These are phyloP conservation scores for Globodera rostochiensis DNA, from an alignment of 1,140 invertebrate species.

Conservation along the genomic window DNA sequence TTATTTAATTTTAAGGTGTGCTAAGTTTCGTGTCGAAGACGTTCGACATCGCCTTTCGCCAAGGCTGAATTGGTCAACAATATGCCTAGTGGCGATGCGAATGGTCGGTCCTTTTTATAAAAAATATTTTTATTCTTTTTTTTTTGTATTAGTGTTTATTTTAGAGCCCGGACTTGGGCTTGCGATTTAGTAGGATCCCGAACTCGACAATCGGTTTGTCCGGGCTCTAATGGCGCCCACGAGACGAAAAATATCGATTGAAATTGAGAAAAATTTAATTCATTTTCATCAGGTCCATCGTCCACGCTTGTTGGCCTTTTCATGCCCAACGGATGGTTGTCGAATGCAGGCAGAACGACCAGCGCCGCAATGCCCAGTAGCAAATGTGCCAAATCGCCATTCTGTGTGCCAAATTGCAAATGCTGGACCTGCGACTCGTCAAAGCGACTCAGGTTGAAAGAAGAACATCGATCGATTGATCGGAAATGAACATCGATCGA, in stretches of 20 bases:
- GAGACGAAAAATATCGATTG: too few species aligned
- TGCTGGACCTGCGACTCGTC: slow-evolving; percentile 46
- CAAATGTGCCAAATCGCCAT: not conserved
- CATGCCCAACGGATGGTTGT: not conserved
- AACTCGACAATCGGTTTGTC: too few species aligned
- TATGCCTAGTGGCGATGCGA: not conserved
- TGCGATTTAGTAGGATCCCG: too few species aligned
- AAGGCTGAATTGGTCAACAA: slow-evolving; percentile 42
- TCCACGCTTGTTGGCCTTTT: not conserved
- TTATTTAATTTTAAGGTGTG: slow-evolving; percentile 41
- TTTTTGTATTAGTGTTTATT: too few species aligned
- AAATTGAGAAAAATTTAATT: not conserved
- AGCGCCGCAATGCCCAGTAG: not conserved
- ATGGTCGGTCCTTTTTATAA: too few species aligned
- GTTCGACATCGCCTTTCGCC: slow-evolving; percentile 60
- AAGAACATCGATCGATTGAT: slow-evolving; percentile 22
- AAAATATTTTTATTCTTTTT: too few species aligned
- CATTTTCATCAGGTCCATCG: not conserved
- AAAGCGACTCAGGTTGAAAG: slow-evolving; percentile 49
- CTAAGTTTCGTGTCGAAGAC: slow-evolving; percentile 57
- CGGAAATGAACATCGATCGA: too few species aligned
- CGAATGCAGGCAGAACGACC: not conserved
- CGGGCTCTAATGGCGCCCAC: too few species aligned
- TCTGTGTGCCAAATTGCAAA: slow-evolving; percentile 32
- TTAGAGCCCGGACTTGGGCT: too few species aligned